Conservation (phyloP, 2,888 invertebrate genomes). For the Hyppa rectilinea region DNA sequence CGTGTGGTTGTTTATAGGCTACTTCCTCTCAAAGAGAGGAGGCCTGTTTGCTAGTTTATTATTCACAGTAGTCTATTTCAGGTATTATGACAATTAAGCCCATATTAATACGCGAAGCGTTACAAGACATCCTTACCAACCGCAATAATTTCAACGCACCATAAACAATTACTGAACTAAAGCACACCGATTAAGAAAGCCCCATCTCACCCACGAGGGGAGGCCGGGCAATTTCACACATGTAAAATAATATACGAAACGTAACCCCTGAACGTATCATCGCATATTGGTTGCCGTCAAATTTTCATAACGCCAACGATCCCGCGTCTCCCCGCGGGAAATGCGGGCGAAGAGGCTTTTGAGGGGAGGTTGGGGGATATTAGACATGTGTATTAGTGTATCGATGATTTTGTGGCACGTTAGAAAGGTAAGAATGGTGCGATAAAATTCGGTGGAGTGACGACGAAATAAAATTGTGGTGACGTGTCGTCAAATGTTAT, state of each 20-base stretch:
- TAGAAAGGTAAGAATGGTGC: constrained; percentile 62
- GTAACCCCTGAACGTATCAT: constrained; percentile 82
- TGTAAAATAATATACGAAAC: constrained; percentile 69
- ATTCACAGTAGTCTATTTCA: not conserved
- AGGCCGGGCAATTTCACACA: constrained; percentile 71
- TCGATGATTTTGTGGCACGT: constrained; percentile 82
- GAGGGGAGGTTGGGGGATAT: constrained; percentile 67
- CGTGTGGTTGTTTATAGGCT: no score
- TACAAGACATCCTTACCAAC: constrained; percentile 30
- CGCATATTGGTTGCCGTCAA: constrained; percentile 85
- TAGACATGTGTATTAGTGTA: constrained; percentile 77
- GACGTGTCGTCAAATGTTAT: constrained; percentile 61
- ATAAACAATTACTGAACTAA: constrained; percentile 52
- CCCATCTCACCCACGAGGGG: constrained; percentile 55
- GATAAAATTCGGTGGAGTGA: constrained; percentile 63
- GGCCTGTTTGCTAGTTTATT: no score
- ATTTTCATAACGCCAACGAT: constrained; percentile 84
- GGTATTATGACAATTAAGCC: not conserved
- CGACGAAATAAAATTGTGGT: constrained; percentile 62
- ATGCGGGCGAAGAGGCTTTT: constrained; percentile 75
- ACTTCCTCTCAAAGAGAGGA: no score
- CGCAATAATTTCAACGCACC: constrained; percentile 32
- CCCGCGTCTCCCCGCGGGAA: constrained; percentile 79
- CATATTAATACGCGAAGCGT: constrained; percentile 35
- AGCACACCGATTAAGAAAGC: constrained; percentile 51